These are phyloP conservation scores for Ursus arctos DNA, from an alignment of 2,113 vertebrate genomes.

Conservation along the genomic window DNA sequence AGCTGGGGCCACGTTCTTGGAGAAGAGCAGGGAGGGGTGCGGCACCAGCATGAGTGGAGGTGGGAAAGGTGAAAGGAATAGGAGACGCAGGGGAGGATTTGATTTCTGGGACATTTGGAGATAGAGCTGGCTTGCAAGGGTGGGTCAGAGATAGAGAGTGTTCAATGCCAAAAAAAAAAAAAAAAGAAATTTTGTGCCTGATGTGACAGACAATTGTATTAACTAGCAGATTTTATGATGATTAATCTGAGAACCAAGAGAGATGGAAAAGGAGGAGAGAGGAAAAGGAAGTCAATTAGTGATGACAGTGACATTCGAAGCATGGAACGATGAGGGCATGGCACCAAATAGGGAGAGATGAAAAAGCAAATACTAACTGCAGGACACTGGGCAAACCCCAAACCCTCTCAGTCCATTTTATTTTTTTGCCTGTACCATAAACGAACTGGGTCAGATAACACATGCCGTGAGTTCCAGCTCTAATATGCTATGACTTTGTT, in stretches of 20 bases:
- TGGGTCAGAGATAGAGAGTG: neutral
- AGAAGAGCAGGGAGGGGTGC: too few species aligned
- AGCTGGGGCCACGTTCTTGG: neutral
- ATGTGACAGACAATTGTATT: neutral
- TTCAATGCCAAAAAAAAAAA: neutral
- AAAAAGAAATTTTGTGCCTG: neutral
- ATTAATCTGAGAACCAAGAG: neutral
- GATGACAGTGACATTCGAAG: neutral
- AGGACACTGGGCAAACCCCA: neutral
- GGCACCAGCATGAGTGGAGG: neutral
- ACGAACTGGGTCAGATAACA: neutral
- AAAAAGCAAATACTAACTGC: neutral
- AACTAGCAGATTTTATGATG: neutral
- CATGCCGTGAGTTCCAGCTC: neutral
- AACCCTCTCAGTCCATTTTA: neutral
- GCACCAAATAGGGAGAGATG: neutral
- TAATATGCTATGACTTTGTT: neutral
- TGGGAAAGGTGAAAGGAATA: neutral
- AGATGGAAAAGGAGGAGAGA: neutral
- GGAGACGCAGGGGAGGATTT: neutral
- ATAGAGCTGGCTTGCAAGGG: neutral
- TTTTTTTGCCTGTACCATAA: neutral
- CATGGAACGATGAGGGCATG: neutral
- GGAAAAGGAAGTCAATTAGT: neutral
- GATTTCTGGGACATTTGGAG: neutral